A percentile compares a stretch with the other conserved stretches of the same genome.
Conservation (phyloP, 2,888 invertebrate species). For the Dioctria linearis region DNA sequence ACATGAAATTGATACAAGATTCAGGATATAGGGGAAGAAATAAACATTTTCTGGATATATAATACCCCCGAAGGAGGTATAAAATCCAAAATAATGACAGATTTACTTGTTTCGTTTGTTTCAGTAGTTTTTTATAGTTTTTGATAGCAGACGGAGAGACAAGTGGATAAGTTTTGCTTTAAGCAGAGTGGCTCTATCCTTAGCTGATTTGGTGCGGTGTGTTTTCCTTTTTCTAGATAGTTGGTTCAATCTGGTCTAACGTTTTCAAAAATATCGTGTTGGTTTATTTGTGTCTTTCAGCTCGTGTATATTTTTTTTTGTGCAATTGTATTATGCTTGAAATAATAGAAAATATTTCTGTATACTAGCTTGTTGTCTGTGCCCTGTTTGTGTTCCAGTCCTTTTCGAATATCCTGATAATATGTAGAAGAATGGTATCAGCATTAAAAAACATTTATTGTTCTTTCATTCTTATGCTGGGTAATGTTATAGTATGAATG, state of each 20-base stretch:
- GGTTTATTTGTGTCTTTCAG: too few relatives aligned
- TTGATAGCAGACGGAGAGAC: conserved; percentile 54
- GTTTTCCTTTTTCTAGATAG: background rate
- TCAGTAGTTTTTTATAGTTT: conserved; percentile 54
- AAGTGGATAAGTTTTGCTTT: conserved; percentile 40
- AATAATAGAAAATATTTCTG: too few relatives aligned
- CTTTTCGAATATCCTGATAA: too few relatives aligned
- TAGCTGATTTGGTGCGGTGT: background rate
- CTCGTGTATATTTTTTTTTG: too few relatives aligned
- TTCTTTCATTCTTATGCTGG: too few relatives aligned
- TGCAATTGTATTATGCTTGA: too few relatives aligned
- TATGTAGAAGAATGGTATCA: too few relatives aligned
- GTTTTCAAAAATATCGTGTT: background rate
- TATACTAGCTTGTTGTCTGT: too few relatives aligned
- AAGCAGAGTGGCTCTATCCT: background rate
- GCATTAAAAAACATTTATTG: too few relatives aligned
- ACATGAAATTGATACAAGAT: conserved; percentile 57
- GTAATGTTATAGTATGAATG: too few relatives aligned
- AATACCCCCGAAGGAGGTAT: conserved; percentile 57
- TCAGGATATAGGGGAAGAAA: conserved; percentile 54
- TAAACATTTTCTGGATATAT: conserved; percentile 58
- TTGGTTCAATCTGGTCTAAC: background rate
- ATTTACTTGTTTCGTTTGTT: conserved; percentile 58
- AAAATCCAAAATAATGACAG: conserved; percentile 59
- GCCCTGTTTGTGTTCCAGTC: too few relatives aligned